Evolutionary conservation across 2,888 invertebrate species (phyloP).

Genomic region (Nephrotoma flavescens): DNA sequence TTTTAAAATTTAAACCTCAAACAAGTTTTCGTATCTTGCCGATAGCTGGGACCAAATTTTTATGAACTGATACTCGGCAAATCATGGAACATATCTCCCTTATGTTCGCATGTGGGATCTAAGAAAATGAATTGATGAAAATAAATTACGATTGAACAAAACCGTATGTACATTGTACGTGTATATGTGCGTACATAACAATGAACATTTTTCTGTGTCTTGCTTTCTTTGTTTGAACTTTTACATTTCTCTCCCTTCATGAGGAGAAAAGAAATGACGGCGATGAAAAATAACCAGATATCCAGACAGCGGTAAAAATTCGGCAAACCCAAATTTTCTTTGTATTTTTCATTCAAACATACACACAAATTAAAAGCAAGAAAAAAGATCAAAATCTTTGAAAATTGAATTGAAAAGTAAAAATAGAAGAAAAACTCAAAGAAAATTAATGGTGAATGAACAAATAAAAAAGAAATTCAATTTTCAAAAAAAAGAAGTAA

Average conservation of each 20-base stretch:
- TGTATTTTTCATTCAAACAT: neutral
- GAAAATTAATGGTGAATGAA: slow-evolving; percentile 4
- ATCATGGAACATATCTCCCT: too few relatives aligned
- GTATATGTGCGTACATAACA: neutral
- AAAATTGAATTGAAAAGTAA: neutral
- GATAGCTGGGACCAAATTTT: too few relatives aligned
- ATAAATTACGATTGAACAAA: neutral
- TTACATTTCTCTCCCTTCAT: neutral
- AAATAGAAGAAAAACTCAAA: neutral
- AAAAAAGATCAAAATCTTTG: neutral
- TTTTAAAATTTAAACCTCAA: too few relatives aligned
- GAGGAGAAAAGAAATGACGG: too few relatives aligned
- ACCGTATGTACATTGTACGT: neutral
- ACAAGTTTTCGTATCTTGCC: too few relatives aligned
- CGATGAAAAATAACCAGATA: neutral
- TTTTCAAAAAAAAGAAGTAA: neutral
- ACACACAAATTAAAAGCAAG: neutral
- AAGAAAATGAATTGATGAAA: neutral
- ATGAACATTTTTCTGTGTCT: neutral
- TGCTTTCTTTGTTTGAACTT: neutral
- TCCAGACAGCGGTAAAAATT: neutral
- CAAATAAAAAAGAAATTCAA: neutral
- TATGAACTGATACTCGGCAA: too few relatives aligned
- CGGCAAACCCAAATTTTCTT: neutral
- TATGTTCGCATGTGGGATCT: too few relatives aligned